Evolutionary conservation across 64 coral and sea anemone genomes (phyloP).

Genomic region (Dendronephthya gigantea): DNA sequence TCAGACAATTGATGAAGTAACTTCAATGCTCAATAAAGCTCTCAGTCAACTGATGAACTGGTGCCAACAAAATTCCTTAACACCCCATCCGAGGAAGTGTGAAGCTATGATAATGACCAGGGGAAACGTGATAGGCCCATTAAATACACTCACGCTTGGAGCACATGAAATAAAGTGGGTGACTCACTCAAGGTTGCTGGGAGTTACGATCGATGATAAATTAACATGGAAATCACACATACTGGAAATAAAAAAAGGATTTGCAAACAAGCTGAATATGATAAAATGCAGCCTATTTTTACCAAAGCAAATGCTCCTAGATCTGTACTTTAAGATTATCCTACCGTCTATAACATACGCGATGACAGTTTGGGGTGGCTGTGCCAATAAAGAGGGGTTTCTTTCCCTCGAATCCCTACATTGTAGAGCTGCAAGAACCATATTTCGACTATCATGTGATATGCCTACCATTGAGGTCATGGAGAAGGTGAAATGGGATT

Average conservation of each 20-base stretch:
- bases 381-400: no score
- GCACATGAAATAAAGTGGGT: conserved; percentile 7
- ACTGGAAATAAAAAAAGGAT: conserved; percentile 32
- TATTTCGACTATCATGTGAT: no score
- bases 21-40: neutral
- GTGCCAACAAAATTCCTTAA: conserved; percentile 27
- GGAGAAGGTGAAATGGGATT: no score
- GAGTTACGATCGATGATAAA: conserved; percentile 27
- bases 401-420: no score
- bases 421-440: no score
- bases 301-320: conserved; percentile 19
- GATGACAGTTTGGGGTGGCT: conserved; percentile 14
- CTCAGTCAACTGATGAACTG: conserved; percentile 16
- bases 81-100: conserved; percentile 33
- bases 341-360: conserved; percentile 30
- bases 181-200: conserved; percentile 21
- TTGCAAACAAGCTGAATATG: conserved; percentile 30
- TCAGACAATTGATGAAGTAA: conserved; percentile 17
- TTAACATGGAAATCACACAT: conserved; percentile 27
- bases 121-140: conserved; percentile 32
- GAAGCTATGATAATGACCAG: conserved; percentile 39
- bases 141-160: conserved; percentile 25
- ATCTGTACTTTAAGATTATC: conserved; percentile 39
- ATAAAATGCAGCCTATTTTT: conserved; percentile 22
- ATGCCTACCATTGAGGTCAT: no score